phyloP scores from a whole-genome alignment of 37 sponge, comb jelly and placozoan species.

The Aplysina aerophoba region DNA sequence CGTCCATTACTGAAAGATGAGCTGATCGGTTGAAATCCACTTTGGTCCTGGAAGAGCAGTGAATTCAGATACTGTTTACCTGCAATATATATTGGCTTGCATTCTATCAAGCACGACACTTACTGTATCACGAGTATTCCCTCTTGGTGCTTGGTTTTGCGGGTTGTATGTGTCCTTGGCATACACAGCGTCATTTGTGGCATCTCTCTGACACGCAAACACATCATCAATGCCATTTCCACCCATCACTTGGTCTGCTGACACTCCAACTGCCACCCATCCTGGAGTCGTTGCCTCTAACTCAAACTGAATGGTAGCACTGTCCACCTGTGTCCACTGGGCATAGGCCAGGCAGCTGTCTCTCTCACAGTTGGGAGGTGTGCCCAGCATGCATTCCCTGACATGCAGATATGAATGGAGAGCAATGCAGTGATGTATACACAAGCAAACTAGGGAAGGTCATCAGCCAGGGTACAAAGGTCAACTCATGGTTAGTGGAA shows the following conservation, averaged over 20 bases:
- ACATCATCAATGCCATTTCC: conserved; percentile 27
- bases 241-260: conserved; percentile 37
- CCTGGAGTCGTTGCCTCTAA: neutral
- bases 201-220: conserved; percentile 13
- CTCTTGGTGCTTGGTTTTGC: neutral
- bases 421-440: neutral
- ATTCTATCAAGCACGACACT: neutral
- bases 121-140: neutral
- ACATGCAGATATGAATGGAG: too few species aligned
- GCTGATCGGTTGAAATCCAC: neutral
- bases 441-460: too few species aligned
- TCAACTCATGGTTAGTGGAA: too few species aligned
- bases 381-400: neutral
- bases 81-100: neutral
- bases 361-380: conserved; percentile 37
- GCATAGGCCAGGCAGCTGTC: neutral
- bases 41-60: neutral
- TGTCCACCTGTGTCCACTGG: too few species aligned
- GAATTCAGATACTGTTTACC: neutral
- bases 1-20: neutral
- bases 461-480: too few species aligned
- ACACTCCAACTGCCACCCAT: conserved; percentile 75
- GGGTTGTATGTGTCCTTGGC: conserved; percentile 24
- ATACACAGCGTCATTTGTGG: neutral
- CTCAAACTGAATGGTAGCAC: neutral